Conservation (phyloP, 1,140 invertebrate species). For the Polypedilum pembai region DNA sequence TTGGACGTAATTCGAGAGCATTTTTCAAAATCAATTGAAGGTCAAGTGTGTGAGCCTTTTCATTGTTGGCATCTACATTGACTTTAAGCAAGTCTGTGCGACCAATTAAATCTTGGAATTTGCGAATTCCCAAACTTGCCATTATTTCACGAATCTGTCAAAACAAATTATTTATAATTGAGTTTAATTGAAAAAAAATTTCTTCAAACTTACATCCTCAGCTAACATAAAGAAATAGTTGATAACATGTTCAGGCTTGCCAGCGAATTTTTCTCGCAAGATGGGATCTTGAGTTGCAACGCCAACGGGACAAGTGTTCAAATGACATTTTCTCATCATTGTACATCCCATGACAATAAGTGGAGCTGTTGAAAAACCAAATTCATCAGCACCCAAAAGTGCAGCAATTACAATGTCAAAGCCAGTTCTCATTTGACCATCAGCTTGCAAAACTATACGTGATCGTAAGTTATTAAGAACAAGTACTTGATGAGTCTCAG, state of each 20-base stretch:
- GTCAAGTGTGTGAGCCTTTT: slow-evolving; percentile 80
- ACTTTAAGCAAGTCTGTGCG: slow-evolving; percentile 81
- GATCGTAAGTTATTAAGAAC: slow-evolving; percentile 93
- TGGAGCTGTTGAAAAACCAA: slow-evolving; percentile 97
- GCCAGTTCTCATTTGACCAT: slow-evolving; percentile 88
- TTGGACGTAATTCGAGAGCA: slow-evolving; percentile 80
- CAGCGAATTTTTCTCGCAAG: slow-evolving; percentile 91
- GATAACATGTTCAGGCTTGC: slow-evolving; percentile 94
- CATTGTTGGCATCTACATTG: slow-evolving; percentile 51
- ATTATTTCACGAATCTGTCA: slow-evolving; percentile 71
- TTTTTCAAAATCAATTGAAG: slow-evolving; percentile 80
- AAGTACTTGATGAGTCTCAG: slow-evolving; percentile 95
- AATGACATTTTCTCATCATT: slow-evolving; percentile 99
- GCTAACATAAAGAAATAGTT: slow-evolving; percentile 97
- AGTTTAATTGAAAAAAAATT: slow-evolving; percentile 29
- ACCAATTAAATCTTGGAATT: slow-evolving; percentile 90
- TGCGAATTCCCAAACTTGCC: slow-evolving; percentile 81
- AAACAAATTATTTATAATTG: slow-evolving; percentile 30
- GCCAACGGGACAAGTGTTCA: slow-evolving; percentile 98
- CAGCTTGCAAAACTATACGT: slow-evolving; percentile 87
- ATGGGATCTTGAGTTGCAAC: slow-evolving; percentile 96
- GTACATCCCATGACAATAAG: slow-evolving; percentile 94
- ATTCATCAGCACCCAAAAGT: slow-evolving; percentile 93
- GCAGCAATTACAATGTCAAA: slow-evolving; percentile 97
- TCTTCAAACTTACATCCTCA: slow-evolving; percentile 83